phyloP scores from a whole-genome alignment of 2,113 vertebrate genomes.

The Hirundichthys speculiger region DNA sequence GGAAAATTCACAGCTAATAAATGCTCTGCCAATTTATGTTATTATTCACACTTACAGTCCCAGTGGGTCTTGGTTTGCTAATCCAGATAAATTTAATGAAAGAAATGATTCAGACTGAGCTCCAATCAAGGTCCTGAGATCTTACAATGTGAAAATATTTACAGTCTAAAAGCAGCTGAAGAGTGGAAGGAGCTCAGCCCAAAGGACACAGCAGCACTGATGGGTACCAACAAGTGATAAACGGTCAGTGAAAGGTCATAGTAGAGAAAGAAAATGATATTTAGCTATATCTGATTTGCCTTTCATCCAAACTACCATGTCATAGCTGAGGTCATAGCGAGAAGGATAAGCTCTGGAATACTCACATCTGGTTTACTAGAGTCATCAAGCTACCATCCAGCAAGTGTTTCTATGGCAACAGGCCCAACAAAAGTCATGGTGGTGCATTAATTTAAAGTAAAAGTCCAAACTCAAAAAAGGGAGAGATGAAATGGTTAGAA shows the following conservation, averaged over 20 bases:
- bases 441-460: constrained; percentile 27
- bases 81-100: constrained; percentile 16
- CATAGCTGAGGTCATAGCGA: constrained; percentile 26
- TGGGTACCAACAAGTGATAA: too few relatives aligned
- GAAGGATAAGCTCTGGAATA: constrained; percentile 15
- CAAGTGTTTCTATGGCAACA: constrained; percentile 47
- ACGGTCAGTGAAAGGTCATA: neutral
- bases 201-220: too few relatives aligned
- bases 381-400: constrained; percentile 1
- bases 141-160: neutral
- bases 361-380: neutral
- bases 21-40: constrained; percentile 34
- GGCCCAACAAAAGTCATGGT: constrained; percentile 25
- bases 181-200: too few relatives aligned
- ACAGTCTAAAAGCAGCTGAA: constrained; percentile 6
- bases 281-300: neutral
- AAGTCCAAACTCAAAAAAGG: constrained; percentile 21
- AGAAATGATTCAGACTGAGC: too few relatives aligned
- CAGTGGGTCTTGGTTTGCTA: constrained; percentile 18
- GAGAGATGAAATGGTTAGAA: neutral
- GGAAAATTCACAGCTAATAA: constrained; percentile 40
- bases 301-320: constrained; percentile 4
- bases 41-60: constrained; percentile 11
- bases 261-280: too few relatives aligned
- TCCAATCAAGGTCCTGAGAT: neutral